These are phyloP conservation scores for Madoqua kirkii DNA, from an alignment of 2,113 vertebrate genomes.

Conservation along the genomic window DNA sequence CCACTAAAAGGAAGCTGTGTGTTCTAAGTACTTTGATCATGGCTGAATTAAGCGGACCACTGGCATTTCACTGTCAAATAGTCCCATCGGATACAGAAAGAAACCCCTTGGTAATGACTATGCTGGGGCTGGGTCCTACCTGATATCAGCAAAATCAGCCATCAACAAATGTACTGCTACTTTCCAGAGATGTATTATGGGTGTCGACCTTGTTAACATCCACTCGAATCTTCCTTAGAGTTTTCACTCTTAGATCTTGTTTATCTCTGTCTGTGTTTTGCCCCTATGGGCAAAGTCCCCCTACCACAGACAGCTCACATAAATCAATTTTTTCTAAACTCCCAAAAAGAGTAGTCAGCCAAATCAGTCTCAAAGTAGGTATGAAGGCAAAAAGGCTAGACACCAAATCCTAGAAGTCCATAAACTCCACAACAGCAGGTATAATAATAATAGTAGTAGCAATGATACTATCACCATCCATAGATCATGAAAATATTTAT, in stretches of 20 bases:
- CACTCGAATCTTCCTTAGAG: not conserved
- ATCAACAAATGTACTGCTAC: not conserved
- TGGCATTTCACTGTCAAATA: conserved; percentile 68
- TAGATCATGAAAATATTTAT: not conserved
- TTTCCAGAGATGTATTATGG: not conserved
- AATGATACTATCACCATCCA: not conserved
- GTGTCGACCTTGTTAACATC: not conserved
- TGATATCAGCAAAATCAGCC: not conserved
- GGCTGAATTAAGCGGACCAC: conserved; percentile 68
- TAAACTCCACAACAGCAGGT: not conserved
- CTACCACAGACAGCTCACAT: not conserved
- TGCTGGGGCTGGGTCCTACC: not conserved
- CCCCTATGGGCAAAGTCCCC: not conserved
- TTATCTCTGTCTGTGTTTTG: not conserved
- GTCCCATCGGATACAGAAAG: conserved; percentile 14
- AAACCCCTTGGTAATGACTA: conserved; percentile 50
- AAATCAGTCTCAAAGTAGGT: not conserved
- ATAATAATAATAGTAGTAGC: not conserved
- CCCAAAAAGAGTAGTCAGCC: not conserved
- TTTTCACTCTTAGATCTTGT: not conserved
- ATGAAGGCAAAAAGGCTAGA: not conserved
- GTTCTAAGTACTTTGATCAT: conserved; percentile 71
- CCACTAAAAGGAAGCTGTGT: conserved; percentile 53
- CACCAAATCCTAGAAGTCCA: not conserved
- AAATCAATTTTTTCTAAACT: not conserved